Base-by-base conservation (phyloP, 2,888 invertebrate genomes). In the Aleiodes alternator region DNA sequence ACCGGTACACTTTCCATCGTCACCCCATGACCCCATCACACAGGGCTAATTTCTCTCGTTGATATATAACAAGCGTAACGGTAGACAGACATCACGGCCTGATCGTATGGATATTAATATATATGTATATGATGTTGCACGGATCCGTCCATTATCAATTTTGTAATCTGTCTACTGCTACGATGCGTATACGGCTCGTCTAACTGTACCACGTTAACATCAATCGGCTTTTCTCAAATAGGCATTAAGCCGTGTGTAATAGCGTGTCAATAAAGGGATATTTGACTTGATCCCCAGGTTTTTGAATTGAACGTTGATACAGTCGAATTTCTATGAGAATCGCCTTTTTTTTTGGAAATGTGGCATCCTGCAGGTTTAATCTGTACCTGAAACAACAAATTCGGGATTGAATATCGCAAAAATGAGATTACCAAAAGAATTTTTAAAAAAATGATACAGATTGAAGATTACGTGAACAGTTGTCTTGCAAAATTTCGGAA, bases 71-170 rank as follows among this genome's bases (percentile, higher is more conserved):
- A 64, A 38, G 53, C 31, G 51, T 51, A 34, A 68, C 68, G 57
- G 68, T 8, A 43, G 38, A 53, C 57, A 50, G 12, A 55, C 38
- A 64, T 48, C 64, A 64, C 48, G 64, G 43, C 43, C 16, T 69
- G 57, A 73, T 9, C 48, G 56, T 66, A 34, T 68, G 57, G 56
- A 69, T 69, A 57, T 56, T 43, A 43, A 43, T 43, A 43, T 43
- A 43, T 43, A 43, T 43, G 43, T 43, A 43, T 43, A 43, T 43
- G 43, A 43, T 43, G 43, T 3, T 69, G 50, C 56, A 57, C 57
- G 48, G 73, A 57, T 73, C 73, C 73, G 73, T 73, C 73, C 73
- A 73, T 68, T 69, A 73, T 73, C 73, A 73, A 73, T 73, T 73
- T 73, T 73, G 43, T 56, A 73, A 73, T 73, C 73, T 69, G 50